These are phyloP conservation scores for Labrus mixtus DNA, from an alignment of 2,113 vertebrate genomes.

Conservation along the genomic window DNA sequence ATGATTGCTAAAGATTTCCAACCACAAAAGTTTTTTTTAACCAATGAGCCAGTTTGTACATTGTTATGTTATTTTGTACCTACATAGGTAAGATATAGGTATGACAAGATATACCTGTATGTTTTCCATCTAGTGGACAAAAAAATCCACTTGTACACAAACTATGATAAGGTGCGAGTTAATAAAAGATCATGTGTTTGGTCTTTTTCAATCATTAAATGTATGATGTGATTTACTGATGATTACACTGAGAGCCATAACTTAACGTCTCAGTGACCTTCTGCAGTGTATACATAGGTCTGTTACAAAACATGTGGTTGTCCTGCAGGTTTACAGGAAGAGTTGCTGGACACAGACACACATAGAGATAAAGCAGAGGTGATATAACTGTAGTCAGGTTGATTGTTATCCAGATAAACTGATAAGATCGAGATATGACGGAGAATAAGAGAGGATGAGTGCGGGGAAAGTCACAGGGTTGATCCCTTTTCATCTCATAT, in stretches of 20 bases:
- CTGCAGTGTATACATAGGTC: background rate
- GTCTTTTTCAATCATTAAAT: background rate
- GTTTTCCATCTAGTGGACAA: background rate
- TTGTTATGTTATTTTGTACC: background rate
- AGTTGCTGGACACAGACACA: background rate
- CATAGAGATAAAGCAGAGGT: background rate
- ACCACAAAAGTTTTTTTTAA: too few relatives aligned
- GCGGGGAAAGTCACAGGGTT: background rate
- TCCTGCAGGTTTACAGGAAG: background rate
- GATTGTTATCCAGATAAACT: slow-evolving; percentile 29
- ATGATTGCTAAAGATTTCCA: background rate
- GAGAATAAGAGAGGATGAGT: background rate
- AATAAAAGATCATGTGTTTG: background rate
- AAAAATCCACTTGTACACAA: background rate
- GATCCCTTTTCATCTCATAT: background rate
- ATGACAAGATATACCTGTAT: too few relatives aligned
- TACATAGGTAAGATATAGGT: too few relatives aligned
- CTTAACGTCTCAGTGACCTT: background rate
- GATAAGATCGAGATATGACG: slow-evolving; percentile 19
- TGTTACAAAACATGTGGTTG: background rate
- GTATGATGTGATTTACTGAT: background rate
- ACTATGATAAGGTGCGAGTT: background rate
- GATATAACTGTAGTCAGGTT: background rate
- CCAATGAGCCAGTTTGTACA: too few relatives aligned
- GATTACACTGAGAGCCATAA: background rate